Evolutionary conservation across 30 jellyfish, hydroid and myxozoan genomes (phyloP), one percentile per base, ranked within the genome.

Genomic region (Aurelia sp.): DNA sequence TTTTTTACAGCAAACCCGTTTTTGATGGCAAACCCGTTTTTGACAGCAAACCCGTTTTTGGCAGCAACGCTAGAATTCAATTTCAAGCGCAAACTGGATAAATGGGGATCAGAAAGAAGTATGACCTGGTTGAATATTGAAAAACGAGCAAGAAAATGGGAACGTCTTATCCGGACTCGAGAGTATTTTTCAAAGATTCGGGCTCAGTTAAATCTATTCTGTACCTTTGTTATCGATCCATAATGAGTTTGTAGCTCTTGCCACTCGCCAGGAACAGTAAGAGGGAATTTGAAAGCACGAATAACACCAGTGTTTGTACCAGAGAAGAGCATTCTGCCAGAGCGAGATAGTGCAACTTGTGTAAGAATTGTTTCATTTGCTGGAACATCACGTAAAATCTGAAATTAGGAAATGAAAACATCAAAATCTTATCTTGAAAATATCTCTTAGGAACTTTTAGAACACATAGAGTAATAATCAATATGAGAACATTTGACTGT

Each of bases 181-280:
- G 68, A 7, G 68, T 17, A 59, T 59, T 17, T 17, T 59, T 59
- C 9, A 18, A 59, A 59, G 27, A 21, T 21, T 17, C 3, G 68
- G 68, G 68, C 12, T 5, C 0, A 17, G 3, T 22, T 4, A 61
- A 0, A 61, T 61, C 15, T 0, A 67, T 10, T 5, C 9, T 21
- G 61, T 19, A 95, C 99, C 97, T 95, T 95, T 40, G 99, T 84
- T 12, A 95, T 89, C 10, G 97, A 67, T 41, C 97, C 99, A 17
- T 96, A 74, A 53, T 95, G 99, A 8, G 96, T 91, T 66, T 90
- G 97, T 38, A 84, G 94, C 65, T 95, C 99, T 74, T 95, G 97
- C 99, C 99, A 95, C 67, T 95, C 97, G 13, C 99, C 99, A 19
- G 99, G 99, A n/a, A 80, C 88, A 2, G 99, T 76, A 35, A 95